A percentile compares a stretch with the other conserved stretches of the same genome.
Evolutionary conservation across 2,888 invertebrate genomes (phyloP).

Genomic region (Acleris sparsana): DNA sequence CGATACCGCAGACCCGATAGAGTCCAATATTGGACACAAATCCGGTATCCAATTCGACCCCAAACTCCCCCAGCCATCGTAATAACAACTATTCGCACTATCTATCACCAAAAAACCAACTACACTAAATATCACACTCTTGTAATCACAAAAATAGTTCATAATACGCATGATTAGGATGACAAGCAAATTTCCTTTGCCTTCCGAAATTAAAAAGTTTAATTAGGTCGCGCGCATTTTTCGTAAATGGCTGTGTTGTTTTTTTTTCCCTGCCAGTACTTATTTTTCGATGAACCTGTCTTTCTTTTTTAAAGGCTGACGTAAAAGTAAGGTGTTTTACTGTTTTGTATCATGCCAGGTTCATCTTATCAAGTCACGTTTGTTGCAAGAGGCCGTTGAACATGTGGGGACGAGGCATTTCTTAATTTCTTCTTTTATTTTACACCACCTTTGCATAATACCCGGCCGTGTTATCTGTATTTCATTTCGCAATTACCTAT

Average conservation of each 20-base stretch:
- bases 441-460: conserved; percentile 44
- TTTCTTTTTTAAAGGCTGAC: conserved; percentile 13
- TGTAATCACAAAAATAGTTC: conserved; percentile 45
- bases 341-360: conserved; percentile 36
- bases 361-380: conserved; percentile 66
- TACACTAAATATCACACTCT: conserved; percentile 49
- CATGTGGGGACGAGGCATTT: conserved; percentile 51
- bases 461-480: conserved; percentile 10
- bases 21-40: conserved; percentile 62
- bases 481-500: conserved; percentile 23
- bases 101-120: conserved; percentile 55
- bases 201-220: conserved; percentile 6
- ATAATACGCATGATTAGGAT: conserved; percentile 46
- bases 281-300: conserved; percentile 14
- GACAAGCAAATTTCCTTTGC: conserved; percentile 13
- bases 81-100: conserved; percentile 35
- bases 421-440: conserved; percentile 42
- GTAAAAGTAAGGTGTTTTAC: conserved; percentile 14
- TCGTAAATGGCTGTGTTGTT: conserved; percentile 25
- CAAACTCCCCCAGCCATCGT: conserved; percentile 65
- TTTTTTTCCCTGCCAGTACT: not conserved
- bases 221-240: conserved; percentile 33
- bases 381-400: conserved; percentile 27
- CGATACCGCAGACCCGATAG: conserved; percentile 54
- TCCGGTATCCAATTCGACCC: conserved; percentile 61